A percentile compares a stretch with the other conserved stretches of the same genome.
These are phyloP conservation scores for Botrylloides violaceus DNA, from an alignment of 23 tunicate genomes.

Conservation along the genomic window DNA sequence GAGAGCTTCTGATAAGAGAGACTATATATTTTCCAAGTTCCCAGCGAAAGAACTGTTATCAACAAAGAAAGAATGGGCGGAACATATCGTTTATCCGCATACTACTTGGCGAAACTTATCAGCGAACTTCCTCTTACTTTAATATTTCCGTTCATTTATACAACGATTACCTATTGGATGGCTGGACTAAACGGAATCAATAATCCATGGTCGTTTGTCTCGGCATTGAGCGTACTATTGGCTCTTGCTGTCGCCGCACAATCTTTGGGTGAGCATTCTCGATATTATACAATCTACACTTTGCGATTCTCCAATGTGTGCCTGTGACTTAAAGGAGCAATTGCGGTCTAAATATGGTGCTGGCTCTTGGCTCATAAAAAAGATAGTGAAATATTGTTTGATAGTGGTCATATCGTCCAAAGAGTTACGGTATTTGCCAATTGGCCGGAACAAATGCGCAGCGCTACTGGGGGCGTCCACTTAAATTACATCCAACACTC, in stretches of 20 bases:
- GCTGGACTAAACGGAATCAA: conserved; percentile 82
- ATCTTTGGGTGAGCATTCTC: conserved; percentile 73
- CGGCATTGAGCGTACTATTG: conserved; percentile 57
- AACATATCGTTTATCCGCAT: conserved; percentile 75
- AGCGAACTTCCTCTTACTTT: conserved; percentile 66
- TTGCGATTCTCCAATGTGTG: too few species aligned
- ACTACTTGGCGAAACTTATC: conserved; percentile 47
- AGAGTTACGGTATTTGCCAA: too few species aligned
- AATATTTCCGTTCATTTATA: conserved; percentile 59
- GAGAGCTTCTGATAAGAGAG: background rate
- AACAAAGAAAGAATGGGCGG: conserved; percentile 85
- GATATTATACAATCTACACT: too few species aligned
- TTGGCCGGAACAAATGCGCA: too few species aligned
- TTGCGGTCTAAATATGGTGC: background rate
- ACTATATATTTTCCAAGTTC: conserved; percentile 32
- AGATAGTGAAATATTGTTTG: background rate
- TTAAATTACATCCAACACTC: too few species aligned
- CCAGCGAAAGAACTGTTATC: conserved; percentile 79
- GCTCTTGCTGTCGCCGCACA: conserved; percentile 51
- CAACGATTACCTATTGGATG: conserved; percentile 59
- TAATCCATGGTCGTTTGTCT: conserved; percentile 63
- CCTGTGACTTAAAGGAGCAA: background rate
- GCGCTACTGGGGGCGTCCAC: too few species aligned
- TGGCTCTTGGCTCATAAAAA: background rate
- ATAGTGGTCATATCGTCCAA: too few species aligned